phyloP scores from a whole-genome alignment of 2,797 vertebrate genomes.

The Sardinella longiceps region DNA sequence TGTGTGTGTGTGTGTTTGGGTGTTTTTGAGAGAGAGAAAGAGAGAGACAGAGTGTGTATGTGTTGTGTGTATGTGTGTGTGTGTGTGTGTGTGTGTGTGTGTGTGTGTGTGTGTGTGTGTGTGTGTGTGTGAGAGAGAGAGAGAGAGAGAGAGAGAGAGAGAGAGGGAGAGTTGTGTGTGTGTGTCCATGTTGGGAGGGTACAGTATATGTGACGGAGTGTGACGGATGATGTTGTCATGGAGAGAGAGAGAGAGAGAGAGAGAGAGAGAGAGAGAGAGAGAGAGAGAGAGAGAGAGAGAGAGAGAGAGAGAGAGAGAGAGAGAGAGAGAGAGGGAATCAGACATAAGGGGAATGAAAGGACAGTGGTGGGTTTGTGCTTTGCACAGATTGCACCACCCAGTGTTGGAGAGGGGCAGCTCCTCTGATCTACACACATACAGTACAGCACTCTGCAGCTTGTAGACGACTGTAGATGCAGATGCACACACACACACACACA shows the following conservation, averaged over 20 bases:
- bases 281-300: constrained; percentile 28
- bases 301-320: constrained; percentile 28
- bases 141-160: too few species aligned
- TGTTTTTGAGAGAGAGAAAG: neutral
- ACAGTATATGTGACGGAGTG: constrained; percentile 1
- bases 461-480: neutral
- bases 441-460: neutral
- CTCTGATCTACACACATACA: neutral
- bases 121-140: neutral
- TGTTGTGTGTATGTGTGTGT: neutral
- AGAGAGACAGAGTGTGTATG: too few species aligned
- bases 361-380: neutral
- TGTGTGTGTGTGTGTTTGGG: neutral
- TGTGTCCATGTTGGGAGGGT: neutral
- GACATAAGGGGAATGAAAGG: neutral
- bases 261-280: constrained; percentile 33
- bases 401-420: constrained; percentile 8
- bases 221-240: neutral
- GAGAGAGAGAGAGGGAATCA: constrained; percentile 32
- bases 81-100: neutral
- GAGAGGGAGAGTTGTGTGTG: neutral
- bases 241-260: constrained; percentile 30
- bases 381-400: neutral
- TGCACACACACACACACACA: neutral
- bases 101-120: neutral